Base-by-base conservation (phyloP, 64 coral and sea anemone species). In the Dendronephthya gigantea region DNA sequence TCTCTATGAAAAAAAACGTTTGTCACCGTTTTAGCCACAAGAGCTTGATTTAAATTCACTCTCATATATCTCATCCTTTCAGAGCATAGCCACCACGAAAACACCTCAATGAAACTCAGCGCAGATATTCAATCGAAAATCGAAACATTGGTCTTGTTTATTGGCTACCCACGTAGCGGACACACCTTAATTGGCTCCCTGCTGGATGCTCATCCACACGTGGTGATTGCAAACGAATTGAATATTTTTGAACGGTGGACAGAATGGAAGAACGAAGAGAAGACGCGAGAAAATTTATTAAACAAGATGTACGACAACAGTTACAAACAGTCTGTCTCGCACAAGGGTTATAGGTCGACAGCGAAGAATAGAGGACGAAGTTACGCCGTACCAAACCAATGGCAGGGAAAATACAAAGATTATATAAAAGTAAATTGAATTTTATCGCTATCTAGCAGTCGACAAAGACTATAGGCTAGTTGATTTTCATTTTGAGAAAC, bases 141-240 rank as follows among this genome's bases (percentile, higher is more conserved):
- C 30, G 62, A 96, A 55, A 91, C 69, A 7, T 89, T 96, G 13
- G 49, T 93, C 0, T 58, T 96, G 43, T 96, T 96, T 37, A 92
- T 96, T 82, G 94, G 94, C 10, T 96, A 96, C 76, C 88, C 91
- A n/a, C 86, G 91, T 1, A 96, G 94, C 35, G 94, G 94, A 0
- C 94, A 96, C 37, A 90, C 94, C 10, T 91, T 96, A 0, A 88
- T 96, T 82, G 85, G 94, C 11, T 93, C 94, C 30, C 83, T 96
- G 35, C 90, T 96, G 25, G 94, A 96, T 48, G 94, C 94, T 0
- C 94, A 96, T 34, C 94, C 94, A 52, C 88, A 93, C 40, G 76
- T 87, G 2, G 86, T 90, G 25, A 70, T 96, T 58, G 94, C 94
- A 13, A 89, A 96, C 84, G 94, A 96, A 83, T 91, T 96, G 55